Evolutionary conservation across 1,140 invertebrate species (phyloP).

Genomic region (Drosophila asahinai): DNA sequence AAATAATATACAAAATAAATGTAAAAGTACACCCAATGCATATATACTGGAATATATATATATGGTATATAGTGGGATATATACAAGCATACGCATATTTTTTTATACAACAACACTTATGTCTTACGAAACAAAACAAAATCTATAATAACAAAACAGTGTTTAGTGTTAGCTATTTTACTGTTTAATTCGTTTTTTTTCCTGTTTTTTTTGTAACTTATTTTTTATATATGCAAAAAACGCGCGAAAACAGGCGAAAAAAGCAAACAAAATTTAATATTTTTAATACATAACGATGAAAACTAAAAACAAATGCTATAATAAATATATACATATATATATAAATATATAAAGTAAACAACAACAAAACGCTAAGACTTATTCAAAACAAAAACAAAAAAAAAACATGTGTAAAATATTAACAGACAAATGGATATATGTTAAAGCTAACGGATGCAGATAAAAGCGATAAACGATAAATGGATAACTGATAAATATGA

Average conservation of each 20-base stretch:
- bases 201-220: constrained; percentile 52
- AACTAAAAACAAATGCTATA: constrained; percentile 52
- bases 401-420: constrained; percentile 73
- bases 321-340: constrained; percentile 16
- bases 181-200: constrained; percentile 66
- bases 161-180: constrained; percentile 74
- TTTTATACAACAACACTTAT: constrained; percentile 71
- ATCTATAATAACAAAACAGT: constrained; percentile 9
- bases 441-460: constrained; percentile 38
- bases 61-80: constrained; percentile 41
- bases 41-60: constrained; percentile 29
- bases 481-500: constrained; percentile 17
- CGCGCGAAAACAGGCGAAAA: constrained; percentile 24
- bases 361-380: constrained; percentile 78
- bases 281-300: constrained; percentile 73
- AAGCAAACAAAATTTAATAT: constrained; percentile 67
- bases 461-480: constrained; percentile 29
- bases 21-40: constrained; percentile 21
- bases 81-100: constrained; percentile 68
- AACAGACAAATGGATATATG: constrained; percentile 51
- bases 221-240: constrained; percentile 62
- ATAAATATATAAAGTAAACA: constrained; percentile 46
- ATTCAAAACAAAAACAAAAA: constrained; percentile 63
- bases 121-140: constrained; percentile 33
- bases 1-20: neutral